A percentile compares a stretch with the other conserved stretches of the same genome.
Conservation (phyloP, 2,888 invertebrate species). For the Drosophila cognata region DNA sequence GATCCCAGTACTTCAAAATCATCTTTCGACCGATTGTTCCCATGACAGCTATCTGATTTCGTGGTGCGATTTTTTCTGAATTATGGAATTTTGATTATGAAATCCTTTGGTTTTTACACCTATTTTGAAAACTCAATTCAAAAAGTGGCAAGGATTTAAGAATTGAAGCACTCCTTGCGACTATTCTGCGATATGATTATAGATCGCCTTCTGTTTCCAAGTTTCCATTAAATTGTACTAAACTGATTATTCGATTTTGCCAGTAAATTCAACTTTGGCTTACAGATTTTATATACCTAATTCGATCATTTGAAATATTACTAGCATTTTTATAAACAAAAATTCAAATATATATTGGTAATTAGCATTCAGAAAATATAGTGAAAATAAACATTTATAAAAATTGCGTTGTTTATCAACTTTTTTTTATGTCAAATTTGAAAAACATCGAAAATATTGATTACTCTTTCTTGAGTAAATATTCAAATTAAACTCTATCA, state of each 20-base stretch:
- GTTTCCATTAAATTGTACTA: not conserved
- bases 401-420: conserved; percentile 44
- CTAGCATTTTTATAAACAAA: conserved; percentile 27
- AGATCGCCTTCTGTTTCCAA: not conserved
- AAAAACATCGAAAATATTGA: conserved; percentile 61
- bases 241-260: conserved; percentile 56
- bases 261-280: conserved; percentile 42
- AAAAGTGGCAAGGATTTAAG: not conserved
- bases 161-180: not conserved
- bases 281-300: conserved; percentile 22
- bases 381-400: conserved; percentile 38
- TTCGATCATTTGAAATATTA: conserved; percentile 24
- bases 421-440: conserved; percentile 52
- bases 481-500: conserved; percentile 51
- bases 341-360: conserved; percentile 39
- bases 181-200: not conserved
- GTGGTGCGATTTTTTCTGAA: not conserved
- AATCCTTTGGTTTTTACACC: not conserved
- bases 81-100: not conserved
- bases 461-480: conserved; percentile 47
- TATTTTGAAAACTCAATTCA: not conserved
- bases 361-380: conserved; percentile 36
- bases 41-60: not conserved
- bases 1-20: not conserved
- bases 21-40: not conserved